These are phyloP conservation scores for Gymnarchus niloticus DNA, from an alignment of 2,113 vertebrate genomes.

Conservation along the genomic window DNA sequence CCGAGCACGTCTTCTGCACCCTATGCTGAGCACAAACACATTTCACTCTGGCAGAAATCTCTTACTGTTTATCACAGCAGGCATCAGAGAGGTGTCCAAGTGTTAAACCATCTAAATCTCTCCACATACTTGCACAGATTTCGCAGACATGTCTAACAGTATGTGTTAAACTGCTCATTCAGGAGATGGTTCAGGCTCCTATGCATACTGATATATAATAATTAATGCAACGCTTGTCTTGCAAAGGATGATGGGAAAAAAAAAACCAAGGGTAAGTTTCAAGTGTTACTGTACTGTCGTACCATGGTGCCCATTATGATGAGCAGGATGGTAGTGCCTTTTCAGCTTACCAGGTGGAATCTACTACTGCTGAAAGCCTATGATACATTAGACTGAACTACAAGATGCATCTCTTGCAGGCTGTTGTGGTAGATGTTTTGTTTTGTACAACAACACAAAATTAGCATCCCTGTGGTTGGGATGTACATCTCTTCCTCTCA, in stretches of 20 bases:
- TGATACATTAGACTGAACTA: background rate
- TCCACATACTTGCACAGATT: constrained; percentile 15
- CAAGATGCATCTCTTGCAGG: background rate
- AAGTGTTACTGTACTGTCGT: background rate
- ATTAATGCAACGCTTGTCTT: background rate
- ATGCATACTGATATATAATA: background rate
- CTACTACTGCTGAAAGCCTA: background rate
- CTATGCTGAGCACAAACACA: constrained; percentile 17
- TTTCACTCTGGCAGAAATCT: constrained; percentile 9
- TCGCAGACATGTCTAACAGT: constrained; percentile 19
- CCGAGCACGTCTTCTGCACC: background rate
- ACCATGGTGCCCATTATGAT: background rate
- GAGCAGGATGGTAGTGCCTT: background rate
- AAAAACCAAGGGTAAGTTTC: background rate
- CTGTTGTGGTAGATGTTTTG: background rate
- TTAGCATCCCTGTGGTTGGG: background rate
- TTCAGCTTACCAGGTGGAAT: background rate
- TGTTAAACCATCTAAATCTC: constrained; percentile 22
- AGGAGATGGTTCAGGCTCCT: background rate
- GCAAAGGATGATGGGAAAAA: constrained; percentile 5
- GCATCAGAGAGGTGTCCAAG: constrained; percentile 19
- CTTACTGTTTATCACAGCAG: constrained; percentile 13
- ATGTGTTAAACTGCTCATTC: constrained; percentile 9
- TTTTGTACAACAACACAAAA: background rate
- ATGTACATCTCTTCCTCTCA: background rate